Evolutionary conservation across 2,113 vertebrate species (phyloP).

Genomic region (Nansenia antarctica): DNA sequence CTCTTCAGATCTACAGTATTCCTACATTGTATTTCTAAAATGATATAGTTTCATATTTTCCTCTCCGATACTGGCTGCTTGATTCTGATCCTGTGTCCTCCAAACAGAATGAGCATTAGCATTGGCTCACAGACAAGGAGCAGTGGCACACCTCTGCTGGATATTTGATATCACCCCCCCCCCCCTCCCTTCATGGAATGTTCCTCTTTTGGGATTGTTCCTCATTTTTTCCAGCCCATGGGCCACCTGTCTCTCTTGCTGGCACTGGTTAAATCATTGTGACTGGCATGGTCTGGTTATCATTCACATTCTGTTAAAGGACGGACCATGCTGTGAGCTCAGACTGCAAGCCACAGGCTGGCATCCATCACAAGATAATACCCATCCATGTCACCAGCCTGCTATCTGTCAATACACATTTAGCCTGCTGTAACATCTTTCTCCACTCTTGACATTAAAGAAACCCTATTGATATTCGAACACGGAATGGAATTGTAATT

Average conservation of each 20-base stretch:
- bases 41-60: background rate
- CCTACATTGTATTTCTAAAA: background rate
- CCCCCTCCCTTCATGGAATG: slow-evolving; percentile 6
- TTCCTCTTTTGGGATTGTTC: slow-evolving; percentile 18
- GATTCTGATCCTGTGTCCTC: background rate
- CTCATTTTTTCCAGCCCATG: slow-evolving; percentile 4
- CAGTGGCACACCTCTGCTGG: background rate
- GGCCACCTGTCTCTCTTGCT: slow-evolving; percentile 61
- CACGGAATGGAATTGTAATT: slow-evolving; percentile 20
- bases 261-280: slow-evolving; percentile 41
- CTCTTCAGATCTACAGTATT: too few species aligned
- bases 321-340: slow-evolving; percentile 52
- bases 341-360: slow-evolving; percentile 33
- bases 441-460: background rate
- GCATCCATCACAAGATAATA: slow-evolving; percentile 51
- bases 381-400: slow-evolving; percentile 42
- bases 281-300: slow-evolving; percentile 49
- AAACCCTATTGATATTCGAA: slow-evolving; percentile 45
- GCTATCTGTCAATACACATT: slow-evolving; percentile 53
- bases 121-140: background rate
- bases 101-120: background rate
- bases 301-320: slow-evolving; percentile 52
- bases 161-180: background rate
- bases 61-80: background rate
- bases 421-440: slow-evolving; percentile 17